These are phyloP conservation scores for Musca vetustissima DNA, from an alignment of 1,140 invertebrate genomes.

Conservation along the genomic window DNA sequence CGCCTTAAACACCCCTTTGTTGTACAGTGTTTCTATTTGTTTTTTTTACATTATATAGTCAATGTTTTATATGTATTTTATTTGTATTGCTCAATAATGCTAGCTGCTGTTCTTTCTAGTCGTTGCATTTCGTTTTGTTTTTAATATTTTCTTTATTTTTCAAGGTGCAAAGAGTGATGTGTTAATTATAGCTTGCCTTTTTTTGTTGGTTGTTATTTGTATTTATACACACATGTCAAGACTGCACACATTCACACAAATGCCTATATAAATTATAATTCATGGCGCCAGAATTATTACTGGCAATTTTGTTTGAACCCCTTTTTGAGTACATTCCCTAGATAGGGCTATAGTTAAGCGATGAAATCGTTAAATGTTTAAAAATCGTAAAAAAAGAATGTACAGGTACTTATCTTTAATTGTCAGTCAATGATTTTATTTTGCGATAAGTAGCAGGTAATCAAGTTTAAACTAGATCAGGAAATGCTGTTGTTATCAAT, in stretches of 20 bases:
- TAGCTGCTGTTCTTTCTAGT: background rate
- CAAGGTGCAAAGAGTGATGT: slow-evolving; percentile 15
- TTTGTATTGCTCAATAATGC: background rate
- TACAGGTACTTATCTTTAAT: too few relatives aligned
- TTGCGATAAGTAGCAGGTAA: too few relatives aligned
- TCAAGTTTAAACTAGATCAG: too few relatives aligned
- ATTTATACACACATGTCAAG: background rate
- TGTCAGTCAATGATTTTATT: too few relatives aligned
- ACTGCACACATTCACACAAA: background rate
- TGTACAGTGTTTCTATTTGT: background rate
- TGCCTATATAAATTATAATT: background rate
- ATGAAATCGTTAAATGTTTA: too few relatives aligned
- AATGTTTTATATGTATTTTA: background rate
- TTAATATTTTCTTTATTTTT: slow-evolving; percentile 2
- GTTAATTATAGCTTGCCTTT: slow-evolving; percentile 15
- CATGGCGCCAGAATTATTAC: background rate
- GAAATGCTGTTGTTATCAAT: too few relatives aligned
- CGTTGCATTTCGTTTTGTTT: background rate
- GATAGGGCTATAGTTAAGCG: too few relatives aligned
- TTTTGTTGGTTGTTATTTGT: too few relatives aligned
- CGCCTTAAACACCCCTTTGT: too few relatives aligned
- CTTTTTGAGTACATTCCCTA: too few relatives aligned
- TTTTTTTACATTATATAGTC: background rate
- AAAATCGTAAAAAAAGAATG: too few relatives aligned
- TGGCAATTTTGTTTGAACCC: too few relatives aligned